A percentile compares a stretch with the other conserved stretches of the same genome.
Evolutionary conservation across 2,113 vertebrate genomes (phyloP).

Genomic region (Hippolais icterina): DNA sequence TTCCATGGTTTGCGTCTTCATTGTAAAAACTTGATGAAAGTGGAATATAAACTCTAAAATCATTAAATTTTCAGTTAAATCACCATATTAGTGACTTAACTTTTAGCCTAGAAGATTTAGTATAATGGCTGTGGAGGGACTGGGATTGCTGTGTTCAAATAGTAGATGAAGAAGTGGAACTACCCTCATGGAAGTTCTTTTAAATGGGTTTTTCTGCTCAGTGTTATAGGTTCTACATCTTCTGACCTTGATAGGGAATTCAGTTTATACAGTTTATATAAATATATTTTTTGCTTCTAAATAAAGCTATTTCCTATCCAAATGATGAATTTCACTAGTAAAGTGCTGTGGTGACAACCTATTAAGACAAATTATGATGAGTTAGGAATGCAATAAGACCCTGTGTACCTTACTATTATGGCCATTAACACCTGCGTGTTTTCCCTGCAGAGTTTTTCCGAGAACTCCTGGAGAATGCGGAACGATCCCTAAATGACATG

Average conservation of each 20-base stretch:
- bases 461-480: conserved; percentile 93
- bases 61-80: neutral
- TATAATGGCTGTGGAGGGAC: neutral
- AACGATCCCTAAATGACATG: conserved; percentile 92
- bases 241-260: neutral
- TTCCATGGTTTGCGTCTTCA: neutral
- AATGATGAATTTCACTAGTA: neutral
- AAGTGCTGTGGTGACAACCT: neutral
- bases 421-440: neutral
- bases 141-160: neutral
- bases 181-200: neutral
- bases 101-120: neutral
- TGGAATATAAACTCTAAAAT: neutral
- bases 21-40: neutral
- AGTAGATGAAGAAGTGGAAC: neutral
- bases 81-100: neutral
- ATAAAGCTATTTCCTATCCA: neutral
- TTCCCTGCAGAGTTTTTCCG: conserved; percentile 89
- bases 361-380: neutral
- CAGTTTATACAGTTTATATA: neutral
- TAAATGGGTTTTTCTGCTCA: neutral
- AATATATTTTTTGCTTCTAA: neutral
- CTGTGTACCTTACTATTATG: fast-evolving
- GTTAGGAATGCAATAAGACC: neutral
- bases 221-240: neutral